phyloP scores from a whole-genome alignment of 1,140 invertebrate genomes.

The Sitobion miscanthi region DNA sequence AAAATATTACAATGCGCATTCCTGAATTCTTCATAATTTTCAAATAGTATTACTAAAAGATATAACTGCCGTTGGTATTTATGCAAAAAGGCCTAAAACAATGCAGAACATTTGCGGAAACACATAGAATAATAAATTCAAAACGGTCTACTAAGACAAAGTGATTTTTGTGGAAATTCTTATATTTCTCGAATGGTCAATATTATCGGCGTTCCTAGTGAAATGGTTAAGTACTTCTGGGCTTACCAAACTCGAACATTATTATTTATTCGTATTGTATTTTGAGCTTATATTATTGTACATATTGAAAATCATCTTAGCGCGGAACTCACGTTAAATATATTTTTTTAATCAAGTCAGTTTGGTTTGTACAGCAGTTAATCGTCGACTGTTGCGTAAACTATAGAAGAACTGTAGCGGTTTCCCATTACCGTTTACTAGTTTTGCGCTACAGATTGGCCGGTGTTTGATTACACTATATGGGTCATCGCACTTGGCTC shows the following conservation, averaged over 20 bases:
- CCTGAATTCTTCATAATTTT: background rate
- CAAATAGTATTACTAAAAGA: background rate
- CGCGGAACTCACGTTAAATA: background rate
- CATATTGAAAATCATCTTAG: background rate
- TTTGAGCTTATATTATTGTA: background rate
- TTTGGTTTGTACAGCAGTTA: background rate
- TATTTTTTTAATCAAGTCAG: background rate
- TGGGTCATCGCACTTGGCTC: background rate
- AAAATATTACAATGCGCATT: background rate
- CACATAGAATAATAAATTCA: background rate
- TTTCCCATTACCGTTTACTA: background rate
- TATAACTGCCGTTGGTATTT: background rate
- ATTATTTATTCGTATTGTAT: background rate
- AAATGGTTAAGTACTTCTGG: background rate
- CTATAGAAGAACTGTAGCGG: background rate
- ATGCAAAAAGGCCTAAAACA: background rate
- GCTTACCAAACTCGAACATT: background rate
- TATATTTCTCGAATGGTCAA: background rate
- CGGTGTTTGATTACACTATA: background rate
- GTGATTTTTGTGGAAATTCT: background rate
- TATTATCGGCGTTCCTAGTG: background rate
- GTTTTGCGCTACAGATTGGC: background rate
- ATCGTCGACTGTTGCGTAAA: background rate
- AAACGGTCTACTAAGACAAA: background rate
- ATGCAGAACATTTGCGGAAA: background rate